A percentile compares a stretch with the other conserved stretches of the same genome.
These are phyloP conservation scores for Turritopsis dohrnii DNA, from an alignment of 30 jellyfish, hydroid and myxozoan species.

Conservation along the genomic window DNA sequence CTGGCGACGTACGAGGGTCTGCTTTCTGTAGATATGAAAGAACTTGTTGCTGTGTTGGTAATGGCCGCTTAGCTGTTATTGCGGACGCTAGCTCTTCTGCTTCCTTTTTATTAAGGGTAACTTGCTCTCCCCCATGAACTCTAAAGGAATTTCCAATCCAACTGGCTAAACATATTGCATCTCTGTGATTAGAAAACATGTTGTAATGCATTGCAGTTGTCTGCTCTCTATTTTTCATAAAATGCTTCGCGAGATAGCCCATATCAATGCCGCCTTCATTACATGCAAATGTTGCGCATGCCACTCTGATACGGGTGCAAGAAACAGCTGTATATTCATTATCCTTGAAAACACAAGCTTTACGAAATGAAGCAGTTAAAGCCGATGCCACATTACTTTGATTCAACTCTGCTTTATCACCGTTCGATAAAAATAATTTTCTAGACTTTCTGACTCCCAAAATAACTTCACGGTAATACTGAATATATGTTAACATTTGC, in stretches of 20 bases:
- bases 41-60: no score
- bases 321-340: slow-evolving; percentile 5
- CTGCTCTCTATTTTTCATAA: slow-evolving; percentile 27
- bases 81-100: no score
- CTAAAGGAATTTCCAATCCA: slow-evolving; percentile 3
- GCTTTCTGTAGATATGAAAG: no score
- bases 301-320: slow-evolving; percentile 12
- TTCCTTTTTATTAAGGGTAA: no score
- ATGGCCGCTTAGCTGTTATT: no score
- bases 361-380: slow-evolving; percentile 1
- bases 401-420: background rate
- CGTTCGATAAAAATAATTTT: background rate
- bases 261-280: slow-evolving; percentile 21
- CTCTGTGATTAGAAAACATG: slow-evolving; percentile 15
- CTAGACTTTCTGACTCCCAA: background rate
- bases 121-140: no score
- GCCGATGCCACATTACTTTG: slow-evolving; percentile 12
- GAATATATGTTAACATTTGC: background rate
- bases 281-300: slow-evolving; percentile 26
- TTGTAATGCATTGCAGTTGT: slow-evolving; percentile 29
- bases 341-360: background rate
- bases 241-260: slow-evolving; percentile 28
- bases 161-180: slow-evolving; percentile 15
- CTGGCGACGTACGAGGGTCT: no score
- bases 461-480: background rate